These are phyloP conservation scores for Centropus unirufus DNA, from an alignment of 2,113 vertebrate species.

Conservation along the genomic window DNA sequence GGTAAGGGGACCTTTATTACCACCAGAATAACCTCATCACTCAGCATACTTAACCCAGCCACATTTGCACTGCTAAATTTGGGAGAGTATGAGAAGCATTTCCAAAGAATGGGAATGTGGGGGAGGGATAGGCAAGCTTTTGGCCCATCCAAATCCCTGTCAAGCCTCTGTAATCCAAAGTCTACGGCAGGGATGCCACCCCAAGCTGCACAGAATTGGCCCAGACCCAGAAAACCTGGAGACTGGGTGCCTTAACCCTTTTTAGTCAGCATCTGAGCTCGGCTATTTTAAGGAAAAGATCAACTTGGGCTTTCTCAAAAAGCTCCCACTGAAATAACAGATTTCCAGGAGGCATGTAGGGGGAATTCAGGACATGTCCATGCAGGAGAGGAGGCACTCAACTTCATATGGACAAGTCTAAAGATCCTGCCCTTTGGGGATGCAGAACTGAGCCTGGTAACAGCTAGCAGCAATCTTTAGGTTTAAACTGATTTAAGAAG, in stretches of 20 bases:
- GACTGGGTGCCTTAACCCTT: background rate
- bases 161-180: conserved; percentile 27
- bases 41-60: conserved; percentile 9
- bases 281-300: background rate
- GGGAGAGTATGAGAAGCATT: conserved; percentile 53
- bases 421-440: background rate
- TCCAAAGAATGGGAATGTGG: background rate
- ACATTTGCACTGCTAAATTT: conserved; percentile 43
- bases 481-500: background rate
- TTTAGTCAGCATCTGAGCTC: background rate
- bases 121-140: conserved; percentile 1
- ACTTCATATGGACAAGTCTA: background rate
- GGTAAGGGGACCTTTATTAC: background rate
- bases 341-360: background rate
- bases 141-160: conserved; percentile 15
- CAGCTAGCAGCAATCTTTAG: background rate
- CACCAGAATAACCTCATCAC: background rate
- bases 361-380: background rate
- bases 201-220: background rate
- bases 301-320: background rate
- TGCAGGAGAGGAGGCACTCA: background rate
- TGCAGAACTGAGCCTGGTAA: background rate
- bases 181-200: background rate
- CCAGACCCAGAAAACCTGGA: conserved; percentile 5
- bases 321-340: background rate